Base-by-base conservation (phyloP, 2,797 vertebrate genomes). In the Dryobates pubescens region DNA sequence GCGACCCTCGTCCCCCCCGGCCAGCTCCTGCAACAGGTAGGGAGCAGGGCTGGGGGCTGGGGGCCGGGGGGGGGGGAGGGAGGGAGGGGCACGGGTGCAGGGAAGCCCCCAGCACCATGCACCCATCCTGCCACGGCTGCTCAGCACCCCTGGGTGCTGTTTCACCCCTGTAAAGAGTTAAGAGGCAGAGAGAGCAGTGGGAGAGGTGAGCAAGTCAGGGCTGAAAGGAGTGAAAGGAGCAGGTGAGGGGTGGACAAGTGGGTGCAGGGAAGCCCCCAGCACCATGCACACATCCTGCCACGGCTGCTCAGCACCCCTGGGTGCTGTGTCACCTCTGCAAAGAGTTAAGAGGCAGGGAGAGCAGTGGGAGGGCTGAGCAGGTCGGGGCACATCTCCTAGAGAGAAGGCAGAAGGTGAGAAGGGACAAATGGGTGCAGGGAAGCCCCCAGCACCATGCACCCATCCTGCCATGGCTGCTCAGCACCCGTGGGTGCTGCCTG, bases 261-360 rank as follows among this genome's bases (percentile, higher is more conserved):
- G 38, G 69, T 2, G 75, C 62, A 67, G 82, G 47, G 47, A 22
- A 45, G 47, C 47, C 20, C 47, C 47, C 47, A 49, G 47, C 47
- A 10, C 47, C 20, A 10, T 49, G 47, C 47, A 49, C 47, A 20
- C 47, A 49, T 49, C 47, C 47, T 49, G 47, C 19, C 47, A 49
- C 20, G 20, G 47, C 47, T 11, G 20, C 47, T 49, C 20, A 49
- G 47, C 47, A 49, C 47, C 47, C 47, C 20, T 47, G 47, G 47
- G 47, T 47, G 47, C 47, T 47, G 41, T 43, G 30, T 10, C 22
- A 3, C 47, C 73, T 3, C 67, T 2, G 87, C 13, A 32, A 92
- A 78, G 95, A 49, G 95, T 96, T 96, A 95, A 96, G 82, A 61
- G 27, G 45, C 78, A 36, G 63, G 75, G 13, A 65, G 74, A 71